Evolutionary conservation across 1,140 invertebrate genomes (phyloP), one percentile per base, ranked within the genome.

Genomic region (Maconellicoccus hirsutus): DNA sequence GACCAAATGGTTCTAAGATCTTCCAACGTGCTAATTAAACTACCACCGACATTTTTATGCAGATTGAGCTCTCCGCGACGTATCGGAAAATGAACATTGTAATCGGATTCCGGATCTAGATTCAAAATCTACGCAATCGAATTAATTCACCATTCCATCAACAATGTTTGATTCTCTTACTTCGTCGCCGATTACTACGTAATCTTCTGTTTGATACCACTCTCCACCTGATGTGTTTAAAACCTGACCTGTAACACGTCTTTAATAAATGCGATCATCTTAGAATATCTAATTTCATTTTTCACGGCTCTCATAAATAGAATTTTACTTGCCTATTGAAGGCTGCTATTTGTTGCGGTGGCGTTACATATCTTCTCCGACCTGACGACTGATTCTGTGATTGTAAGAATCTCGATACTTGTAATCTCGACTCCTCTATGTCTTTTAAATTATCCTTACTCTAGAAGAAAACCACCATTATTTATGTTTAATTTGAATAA

Each of bases 1-100:
- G 86, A 86, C 94, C 94, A 97, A 73, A 98, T 96, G 0, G 85
- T 84, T 79, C 93, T 89, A 42, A 97, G 77, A 78, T 97, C 91
- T 71, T 89, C 86, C 70, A 97, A 78, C 0, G 95, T 87, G 7
- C 90, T 84, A 38, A 87, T 87, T 59, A 96, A 79, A 0, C 92
- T 94, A 6, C 93, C 94, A 3, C 93, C 92, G 33, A 91, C 84
- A 59, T 87, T 88, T 26, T 79, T 77, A 79, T 96, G 93, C 7
- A 96, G 76, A 81, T 97, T 94, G 12, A 97, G 84, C 75, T 92
- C 90, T 1, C 93, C 93, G 75, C 92, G 82, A 76, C 84, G 84
- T 73, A 93, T 90, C 12, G 94, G 94, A 81, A 96, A 96, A 78
- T 94, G 90, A 70, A 96, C 83, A 77, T 93, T 92, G 76, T 89